These are phyloP conservation scores for Cherax quadricarinatus DNA, from an alignment of 1,140 invertebrate species.

Conservation along the genomic window DNA sequence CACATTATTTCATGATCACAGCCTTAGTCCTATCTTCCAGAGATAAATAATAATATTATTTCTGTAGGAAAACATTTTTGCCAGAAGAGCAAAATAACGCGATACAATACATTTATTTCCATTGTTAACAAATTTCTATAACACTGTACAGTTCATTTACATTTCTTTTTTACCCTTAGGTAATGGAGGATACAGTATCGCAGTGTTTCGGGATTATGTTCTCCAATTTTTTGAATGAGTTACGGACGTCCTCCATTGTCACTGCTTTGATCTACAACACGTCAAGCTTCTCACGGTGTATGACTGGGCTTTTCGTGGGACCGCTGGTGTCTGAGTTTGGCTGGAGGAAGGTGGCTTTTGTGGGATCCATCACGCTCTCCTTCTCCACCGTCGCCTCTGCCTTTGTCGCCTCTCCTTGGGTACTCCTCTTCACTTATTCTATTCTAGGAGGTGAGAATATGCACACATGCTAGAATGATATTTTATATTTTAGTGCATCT, in stretches of 20 bases:
- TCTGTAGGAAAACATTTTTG: no score
- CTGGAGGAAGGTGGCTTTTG: constrained; percentile 22
- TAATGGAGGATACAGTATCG: constrained; percentile 16
- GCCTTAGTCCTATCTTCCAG: no score
- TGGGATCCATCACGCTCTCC: background rate
- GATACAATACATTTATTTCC: no score
- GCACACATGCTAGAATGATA: no score
- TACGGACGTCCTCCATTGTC: background rate
- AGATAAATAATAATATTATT: no score
- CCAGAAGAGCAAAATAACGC: no score
- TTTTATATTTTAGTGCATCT: no score
- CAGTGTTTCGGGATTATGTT: constrained; percentile 47
- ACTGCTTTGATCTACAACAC: constrained; percentile 48
- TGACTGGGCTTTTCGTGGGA: constrained; percentile 25
- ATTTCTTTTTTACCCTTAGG: background rate
- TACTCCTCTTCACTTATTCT: constrained; percentile 33
- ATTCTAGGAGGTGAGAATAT: constrained; percentile 10
- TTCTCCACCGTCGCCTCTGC: background rate
- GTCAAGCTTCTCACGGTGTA: constrained; percentile 15
- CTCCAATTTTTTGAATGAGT: constrained; percentile 20
- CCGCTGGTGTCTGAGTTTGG: constrained; percentile 29
- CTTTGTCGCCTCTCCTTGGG: constrained; percentile 39
- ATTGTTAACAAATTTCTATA: no score
- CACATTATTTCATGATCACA: no score
- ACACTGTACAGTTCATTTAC: no score